Conservation (phyloP, 64 coral and sea anemone species). For the Orbicella faveolata region DNA sequence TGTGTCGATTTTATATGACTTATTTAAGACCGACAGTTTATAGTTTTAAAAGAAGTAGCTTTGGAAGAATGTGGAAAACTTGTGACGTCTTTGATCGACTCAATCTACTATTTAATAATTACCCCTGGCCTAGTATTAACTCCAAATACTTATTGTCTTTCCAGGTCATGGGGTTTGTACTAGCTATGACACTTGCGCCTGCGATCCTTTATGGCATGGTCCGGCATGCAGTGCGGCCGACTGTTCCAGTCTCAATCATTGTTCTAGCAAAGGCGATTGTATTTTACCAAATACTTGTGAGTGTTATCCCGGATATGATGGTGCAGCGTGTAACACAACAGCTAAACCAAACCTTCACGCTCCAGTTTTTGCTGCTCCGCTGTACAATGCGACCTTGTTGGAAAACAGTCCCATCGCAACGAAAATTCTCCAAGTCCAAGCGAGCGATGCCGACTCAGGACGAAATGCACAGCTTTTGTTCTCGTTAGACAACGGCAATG, state of each 20-base stretch:
- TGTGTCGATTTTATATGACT: too few species aligned
- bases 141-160: not conserved
- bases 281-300: constrained; percentile 60
- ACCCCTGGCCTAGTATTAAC: too few species aligned
- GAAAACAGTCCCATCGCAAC: constrained; percentile 56
- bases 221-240: constrained; percentile 58
- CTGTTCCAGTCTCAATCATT: constrained; percentile 65
- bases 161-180: constrained; percentile 65
- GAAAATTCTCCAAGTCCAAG: constrained; percentile 43
- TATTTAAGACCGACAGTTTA: too few species aligned
- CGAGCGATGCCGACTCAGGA: constrained; percentile 72
- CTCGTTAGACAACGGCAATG: constrained; percentile 3
- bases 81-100: too few species aligned
- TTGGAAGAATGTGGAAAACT: too few species aligned
- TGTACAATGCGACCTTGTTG: constrained; percentile 57
- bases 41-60: too few species aligned
- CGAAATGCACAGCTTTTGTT: constrained; percentile 65
- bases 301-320: constrained; percentile 71
- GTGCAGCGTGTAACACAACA: constrained; percentile 35
- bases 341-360: constrained; percentile 55
- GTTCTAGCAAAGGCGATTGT: constrained; percentile 71
- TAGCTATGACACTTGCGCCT: constrained; percentile 53
- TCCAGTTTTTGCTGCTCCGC: constrained; percentile 45
- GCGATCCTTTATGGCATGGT: constrained; percentile 61
- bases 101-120: too few species aligned